These are phyloP conservation scores for Capreolus pygargus DNA, from an alignment of 2,113 vertebrate species.

Conservation along the genomic window DNA sequence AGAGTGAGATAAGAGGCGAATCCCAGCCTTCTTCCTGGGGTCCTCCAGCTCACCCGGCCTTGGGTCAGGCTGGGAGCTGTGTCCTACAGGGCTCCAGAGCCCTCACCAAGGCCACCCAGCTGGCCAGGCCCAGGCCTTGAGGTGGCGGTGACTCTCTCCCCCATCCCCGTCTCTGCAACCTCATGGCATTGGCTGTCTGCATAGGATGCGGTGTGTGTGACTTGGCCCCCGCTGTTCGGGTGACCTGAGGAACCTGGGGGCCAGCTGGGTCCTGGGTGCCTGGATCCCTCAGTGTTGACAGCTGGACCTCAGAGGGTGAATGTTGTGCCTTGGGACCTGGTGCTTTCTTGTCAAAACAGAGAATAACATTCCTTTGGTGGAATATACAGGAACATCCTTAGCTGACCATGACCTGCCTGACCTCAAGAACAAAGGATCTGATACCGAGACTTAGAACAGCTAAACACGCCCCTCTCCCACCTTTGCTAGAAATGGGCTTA, in stretches of 20 bases:
- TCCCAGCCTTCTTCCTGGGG: neutral
- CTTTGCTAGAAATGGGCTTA: neutral
- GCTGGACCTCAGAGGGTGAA: neutral
- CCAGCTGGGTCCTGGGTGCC: neutral
- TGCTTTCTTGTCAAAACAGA: neutral
- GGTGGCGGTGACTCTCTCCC: neutral
- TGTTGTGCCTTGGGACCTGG: neutral
- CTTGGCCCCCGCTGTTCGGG: neutral
- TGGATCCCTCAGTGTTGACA: neutral
- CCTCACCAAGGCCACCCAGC: neutral
- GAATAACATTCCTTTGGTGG: neutral
- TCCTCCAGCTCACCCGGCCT: rapidly evolving
- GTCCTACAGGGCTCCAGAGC: neutral
- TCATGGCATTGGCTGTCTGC: neutral
- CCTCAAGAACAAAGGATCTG: neutral
- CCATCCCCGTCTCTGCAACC: neutral
- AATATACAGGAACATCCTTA: neutral
- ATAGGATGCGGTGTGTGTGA: neutral
- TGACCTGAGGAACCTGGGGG: neutral
- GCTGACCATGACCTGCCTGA: neutral
- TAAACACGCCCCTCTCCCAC: neutral
- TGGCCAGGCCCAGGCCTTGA: neutral
- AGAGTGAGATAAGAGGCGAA: neutral
- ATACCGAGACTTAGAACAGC: neutral
- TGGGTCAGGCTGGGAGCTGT: neutral